Evolutionary conservation across 2,797 vertebrate genomes (phyloP).

Genomic region (Pelodytes ibericus): DNA sequence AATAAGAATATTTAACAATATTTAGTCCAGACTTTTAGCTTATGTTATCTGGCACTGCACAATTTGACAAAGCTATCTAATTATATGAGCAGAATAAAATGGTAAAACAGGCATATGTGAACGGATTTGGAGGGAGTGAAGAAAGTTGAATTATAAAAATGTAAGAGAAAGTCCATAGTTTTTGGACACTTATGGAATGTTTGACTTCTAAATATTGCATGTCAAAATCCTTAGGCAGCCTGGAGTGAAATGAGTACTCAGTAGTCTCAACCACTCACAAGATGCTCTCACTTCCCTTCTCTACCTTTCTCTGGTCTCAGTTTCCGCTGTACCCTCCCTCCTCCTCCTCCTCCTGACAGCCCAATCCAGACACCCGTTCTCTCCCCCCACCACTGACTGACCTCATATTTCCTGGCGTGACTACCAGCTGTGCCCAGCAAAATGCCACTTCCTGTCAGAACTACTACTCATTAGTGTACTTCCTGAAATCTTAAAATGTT

Average conservation of each 20-base stretch:
- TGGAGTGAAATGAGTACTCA: not conserved
- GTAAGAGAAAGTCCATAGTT: not conserved
- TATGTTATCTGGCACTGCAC: too few species aligned
- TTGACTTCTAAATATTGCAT: too few species aligned
- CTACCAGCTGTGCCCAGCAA: slow-evolving; percentile 51
- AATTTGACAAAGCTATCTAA: too few species aligned
- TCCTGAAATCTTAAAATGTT: slow-evolving; percentile 31
- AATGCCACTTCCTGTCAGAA: slow-evolving; percentile 52
- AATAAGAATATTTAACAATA: too few species aligned
- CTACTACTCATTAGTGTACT: slow-evolving; percentile 32
- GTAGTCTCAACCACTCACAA: slow-evolving; percentile 23
- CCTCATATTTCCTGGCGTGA: slow-evolving; percentile 56
- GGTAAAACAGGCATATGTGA: not conserved
- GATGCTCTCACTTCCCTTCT: slow-evolving; percentile 44
- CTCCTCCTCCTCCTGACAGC: slow-evolving; percentile 20
- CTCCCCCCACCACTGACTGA: slow-evolving; percentile 29
- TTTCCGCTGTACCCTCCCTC: slow-evolving; percentile 29
- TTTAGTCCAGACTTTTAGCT: too few species aligned
- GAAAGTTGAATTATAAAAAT: too few species aligned
- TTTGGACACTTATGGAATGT: too few species aligned
- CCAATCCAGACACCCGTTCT: slow-evolving; percentile 29
- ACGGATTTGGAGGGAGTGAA: not conserved
- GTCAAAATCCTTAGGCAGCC: not conserved
- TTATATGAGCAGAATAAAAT: too few species aligned
- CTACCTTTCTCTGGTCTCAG: slow-evolving; percentile 12